Conservation (phyloP, 2,888 invertebrate genomes). For the Melanostoma mellinum region DNA sequence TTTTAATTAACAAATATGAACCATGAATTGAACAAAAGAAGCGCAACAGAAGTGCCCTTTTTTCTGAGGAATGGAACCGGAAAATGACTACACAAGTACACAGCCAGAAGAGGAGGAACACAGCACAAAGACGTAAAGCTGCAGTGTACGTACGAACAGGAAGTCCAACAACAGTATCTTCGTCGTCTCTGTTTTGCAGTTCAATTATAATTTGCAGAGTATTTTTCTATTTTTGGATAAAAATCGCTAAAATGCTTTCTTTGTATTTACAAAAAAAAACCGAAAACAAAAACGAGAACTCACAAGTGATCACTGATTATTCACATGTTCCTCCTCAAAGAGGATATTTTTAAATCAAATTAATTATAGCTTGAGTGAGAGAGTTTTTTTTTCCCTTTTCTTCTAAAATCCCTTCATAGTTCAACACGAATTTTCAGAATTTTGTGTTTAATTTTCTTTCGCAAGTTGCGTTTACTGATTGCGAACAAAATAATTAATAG, state of each 20-base stretch:
- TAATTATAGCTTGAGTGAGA: slow-evolving; percentile 47
- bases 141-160: slow-evolving; percentile 38
- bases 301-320: slow-evolving; percentile 54
- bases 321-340: slow-evolving; percentile 33
- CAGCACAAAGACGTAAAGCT: slow-evolving; percentile 48
- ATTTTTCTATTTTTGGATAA: slow-evolving; percentile 62
- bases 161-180: slow-evolving; percentile 50
- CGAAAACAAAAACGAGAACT: slow-evolving; percentile 20
- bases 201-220: slow-evolving; percentile 26
- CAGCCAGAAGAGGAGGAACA: slow-evolving; percentile 27
- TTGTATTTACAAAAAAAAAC: slow-evolving; percentile 28
- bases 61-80: slow-evolving; percentile 51
- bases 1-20: slow-evolving; percentile 47
- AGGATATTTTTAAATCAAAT: slow-evolving; percentile 51
- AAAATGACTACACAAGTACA: slow-evolving; percentile 57
- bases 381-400: neutral
- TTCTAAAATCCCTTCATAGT: neutral
- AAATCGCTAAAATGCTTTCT: slow-evolving; percentile 52
- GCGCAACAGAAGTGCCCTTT: slow-evolving; percentile 29
- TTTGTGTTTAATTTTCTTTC: slow-evolving; percentile 50
- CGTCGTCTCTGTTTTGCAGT: slow-evolving; percentile 45
- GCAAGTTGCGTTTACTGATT: slow-evolving; percentile 32
- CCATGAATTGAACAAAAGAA: slow-evolving; percentile 33
- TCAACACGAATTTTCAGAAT: slow-evolving; percentile 8
- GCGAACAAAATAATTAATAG: slow-evolving; percentile 57